Evolutionary conservation across 2,797 vertebrate genomes (phyloP), one percentile per base, ranked within the genome.

Genomic region (Protosalanx chinensis): DNA sequence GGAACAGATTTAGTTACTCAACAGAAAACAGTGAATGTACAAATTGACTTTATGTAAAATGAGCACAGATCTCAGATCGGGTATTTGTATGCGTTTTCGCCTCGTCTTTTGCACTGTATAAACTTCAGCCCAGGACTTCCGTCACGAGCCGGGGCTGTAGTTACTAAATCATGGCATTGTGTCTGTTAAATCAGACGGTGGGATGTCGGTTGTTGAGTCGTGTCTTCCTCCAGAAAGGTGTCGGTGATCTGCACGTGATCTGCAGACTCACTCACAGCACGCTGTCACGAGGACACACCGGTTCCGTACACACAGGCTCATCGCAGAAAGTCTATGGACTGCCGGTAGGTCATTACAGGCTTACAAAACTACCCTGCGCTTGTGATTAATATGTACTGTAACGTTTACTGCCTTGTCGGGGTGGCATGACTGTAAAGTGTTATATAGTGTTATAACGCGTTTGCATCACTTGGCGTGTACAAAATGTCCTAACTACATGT

Each of bases 291-390:
- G 60, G 68, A 16, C 77, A 70, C 6, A 30, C 72, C 3, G 78
- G 58, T 12, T 74, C 15, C 63, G 56, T 46, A 16, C 65, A 7
- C 67, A 13, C 58, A 5, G 67, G 35, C 64, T 61, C 73, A 5
- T 32, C 79, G 61, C 23, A n/a, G 23, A 37, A 63, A 71, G 71
- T 15, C 4, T 73, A 5, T 78, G 49, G 41, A 8, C 41, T 16
- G 74, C 79, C 0, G 90, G 92, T 93, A 90, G 81, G 91, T 90
- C 80, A 79, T 66, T 37, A 27, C 23, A 27, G 27, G 8, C 2
- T 35, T 13, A 12, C 37, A 18, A 29, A 15, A 65, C 27, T 2
- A 61, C 35, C 5, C 5, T 37, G 41, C 35, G 20, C 6, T n/a
- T 53, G 5, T 10, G 8, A 12, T 18, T 4, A 23, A 49, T 30